These are phyloP conservation scores for Helleia helle DNA, from an alignment of 2,888 invertebrate species.

Conservation along the genomic window DNA sequence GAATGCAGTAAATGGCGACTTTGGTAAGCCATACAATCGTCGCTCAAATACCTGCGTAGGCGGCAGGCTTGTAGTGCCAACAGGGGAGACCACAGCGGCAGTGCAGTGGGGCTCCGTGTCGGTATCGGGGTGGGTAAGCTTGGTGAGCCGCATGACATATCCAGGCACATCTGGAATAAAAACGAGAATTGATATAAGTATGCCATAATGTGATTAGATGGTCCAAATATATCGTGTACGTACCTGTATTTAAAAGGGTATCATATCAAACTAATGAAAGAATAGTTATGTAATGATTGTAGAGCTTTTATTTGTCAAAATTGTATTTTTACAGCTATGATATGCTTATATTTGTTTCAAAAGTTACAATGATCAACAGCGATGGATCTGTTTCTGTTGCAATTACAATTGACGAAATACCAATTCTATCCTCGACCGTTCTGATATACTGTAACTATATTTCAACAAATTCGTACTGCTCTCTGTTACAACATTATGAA, in stretches of 20 bases:
- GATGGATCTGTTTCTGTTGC: slow-evolving; percentile 60
- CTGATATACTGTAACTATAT: slow-evolving; percentile 55
- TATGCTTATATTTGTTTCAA: slow-evolving; percentile 90
- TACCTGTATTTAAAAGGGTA: background rate
- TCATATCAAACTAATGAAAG: slow-evolving; percentile 31
- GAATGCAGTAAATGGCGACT: slow-evolving; percentile 47
- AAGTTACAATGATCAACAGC: slow-evolving; percentile 76
- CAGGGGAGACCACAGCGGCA: slow-evolving; percentile 63
- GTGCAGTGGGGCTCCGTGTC: slow-evolving; percentile 45
- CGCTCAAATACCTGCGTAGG: slow-evolving; percentile 63
- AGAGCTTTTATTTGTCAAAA: slow-evolving; percentile 87
- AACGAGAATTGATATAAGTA: background rate
- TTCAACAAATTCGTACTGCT: slow-evolving; percentile 63
- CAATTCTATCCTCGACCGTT: slow-evolving; percentile 49
- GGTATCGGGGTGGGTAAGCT: slow-evolving; percentile 45
- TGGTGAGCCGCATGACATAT: slow-evolving; percentile 51
- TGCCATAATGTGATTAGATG: background rate
- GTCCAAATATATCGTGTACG: background rate
- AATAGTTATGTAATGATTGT: slow-evolving; percentile 67
- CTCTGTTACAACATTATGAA: slow-evolving; percentile 60
- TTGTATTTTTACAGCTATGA: slow-evolving; percentile 92
- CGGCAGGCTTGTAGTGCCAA: slow-evolving; percentile 64
- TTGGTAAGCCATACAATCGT: slow-evolving; percentile 64
- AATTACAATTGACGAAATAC: slow-evolving; percentile 63
- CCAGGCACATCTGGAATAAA: slow-evolving; percentile 60